Conservation (phyloP, 2,797 vertebrate genomes). For the Pangasius mekongensis region DNA sequence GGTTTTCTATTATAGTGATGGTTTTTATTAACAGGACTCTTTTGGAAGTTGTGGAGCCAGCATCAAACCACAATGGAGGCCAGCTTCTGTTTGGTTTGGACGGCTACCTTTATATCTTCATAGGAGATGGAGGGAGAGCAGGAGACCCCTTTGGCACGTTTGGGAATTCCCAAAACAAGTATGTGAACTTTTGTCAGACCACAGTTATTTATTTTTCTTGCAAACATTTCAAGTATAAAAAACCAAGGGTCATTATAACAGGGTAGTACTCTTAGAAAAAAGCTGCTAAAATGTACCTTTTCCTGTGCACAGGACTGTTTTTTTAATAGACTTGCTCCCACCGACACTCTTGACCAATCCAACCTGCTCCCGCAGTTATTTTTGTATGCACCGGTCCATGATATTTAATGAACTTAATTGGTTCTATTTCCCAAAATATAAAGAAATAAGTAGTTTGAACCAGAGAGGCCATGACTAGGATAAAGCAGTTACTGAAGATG, state of each 20-base stretch:
- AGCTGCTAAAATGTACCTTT: neutral
- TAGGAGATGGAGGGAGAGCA: constrained; percentile 80
- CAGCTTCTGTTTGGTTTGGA: constrained; percentile 83
- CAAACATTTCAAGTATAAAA: neutral
- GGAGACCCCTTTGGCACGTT: constrained; percentile 86
- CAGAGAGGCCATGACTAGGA: neutral
- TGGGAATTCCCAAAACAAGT: constrained; percentile 87
- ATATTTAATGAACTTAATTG: neutral
- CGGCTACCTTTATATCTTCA: constrained; percentile 83
- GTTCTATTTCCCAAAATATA: neutral
- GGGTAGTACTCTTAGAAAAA: neutral
- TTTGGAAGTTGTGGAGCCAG: constrained; percentile 80
- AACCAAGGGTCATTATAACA: neutral
- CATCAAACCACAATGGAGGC: constrained; percentile 85
- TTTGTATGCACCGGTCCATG: neutral
- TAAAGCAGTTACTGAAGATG: neutral
- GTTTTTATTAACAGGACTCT: constrained; percentile 69
- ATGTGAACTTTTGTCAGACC: constrained; percentile 46
- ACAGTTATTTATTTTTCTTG: neutral
- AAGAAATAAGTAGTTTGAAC: neutral
- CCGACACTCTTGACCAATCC: neutral
- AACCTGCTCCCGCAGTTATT: neutral
- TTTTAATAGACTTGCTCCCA: neutral
- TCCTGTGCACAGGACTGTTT: neutral
- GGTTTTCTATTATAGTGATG: neutral